Percentiles rank a stretch among this genome's conserved stretches.
Conservation (phyloP, 2,797 vertebrate species). For the Paratrypauchen microcephalus region DNA sequence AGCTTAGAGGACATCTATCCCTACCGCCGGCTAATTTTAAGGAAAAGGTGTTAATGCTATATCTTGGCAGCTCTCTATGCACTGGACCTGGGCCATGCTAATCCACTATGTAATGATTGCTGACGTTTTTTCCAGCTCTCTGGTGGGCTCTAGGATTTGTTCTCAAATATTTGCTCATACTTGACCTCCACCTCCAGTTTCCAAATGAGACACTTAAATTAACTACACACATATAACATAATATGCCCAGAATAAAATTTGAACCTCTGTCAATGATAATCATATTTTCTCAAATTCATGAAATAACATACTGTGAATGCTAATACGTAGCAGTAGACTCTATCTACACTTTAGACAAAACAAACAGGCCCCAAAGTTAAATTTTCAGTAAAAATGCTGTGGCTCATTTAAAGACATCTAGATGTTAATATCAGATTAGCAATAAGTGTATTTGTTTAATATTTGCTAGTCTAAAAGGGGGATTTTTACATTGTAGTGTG, state of each 20-base stretch:
- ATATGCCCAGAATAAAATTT: constrained; percentile 19
- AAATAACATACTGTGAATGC: constrained; percentile 16
- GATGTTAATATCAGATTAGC: too few species aligned
- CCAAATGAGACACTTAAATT: constrained; percentile 19
- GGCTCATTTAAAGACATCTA: not conserved
- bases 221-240: constrained; percentile 26
- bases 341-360: not conserved
- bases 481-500: not conserved
- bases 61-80: constrained; percentile 50
- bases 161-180: constrained; percentile 41
- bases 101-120: constrained; percentile 40
- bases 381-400: not conserved
- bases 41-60: constrained; percentile 60
- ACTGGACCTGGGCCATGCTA: constrained; percentile 40
- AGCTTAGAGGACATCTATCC: constrained; percentile 45
- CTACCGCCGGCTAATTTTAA: constrained; percentile 40
- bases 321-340: not conserved
- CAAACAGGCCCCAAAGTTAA: not conserved
- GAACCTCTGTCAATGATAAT: constrained; percentile 13
- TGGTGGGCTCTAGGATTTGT: constrained; percentile 30
- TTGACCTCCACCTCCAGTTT: constrained; percentile 27
- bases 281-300: constrained; percentile 12
- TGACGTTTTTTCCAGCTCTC: constrained; percentile 39
- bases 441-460: not conserved
- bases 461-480: not conserved